These are phyloP conservation scores for Agrotis clavis DNA, from an alignment of 2,888 invertebrate genomes.

Conservation along the genomic window DNA sequence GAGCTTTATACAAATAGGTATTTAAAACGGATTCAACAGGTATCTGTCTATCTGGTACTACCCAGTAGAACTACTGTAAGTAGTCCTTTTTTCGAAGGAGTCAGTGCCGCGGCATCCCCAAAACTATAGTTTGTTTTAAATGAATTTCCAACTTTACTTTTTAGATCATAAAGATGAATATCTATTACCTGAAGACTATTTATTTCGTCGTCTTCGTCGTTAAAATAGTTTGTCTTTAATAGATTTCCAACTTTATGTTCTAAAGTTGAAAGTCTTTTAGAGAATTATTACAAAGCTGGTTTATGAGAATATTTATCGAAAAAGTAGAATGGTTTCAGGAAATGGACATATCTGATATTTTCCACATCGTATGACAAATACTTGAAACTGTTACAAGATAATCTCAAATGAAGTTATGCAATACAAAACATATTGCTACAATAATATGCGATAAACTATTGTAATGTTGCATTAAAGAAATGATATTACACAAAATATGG, in stretches of 20 bases:
- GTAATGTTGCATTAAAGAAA: slow-evolving; percentile 19
- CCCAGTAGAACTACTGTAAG: too few relatives aligned
- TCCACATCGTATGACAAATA: not conserved
- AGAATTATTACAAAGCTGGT: too few relatives aligned
- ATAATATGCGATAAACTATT: slow-evolving; percentile 13
- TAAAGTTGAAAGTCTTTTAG: too few relatives aligned
- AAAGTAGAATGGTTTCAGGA: not conserved
- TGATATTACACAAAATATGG: slow-evolving; percentile 3
- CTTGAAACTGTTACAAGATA: not conserved
- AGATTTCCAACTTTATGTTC: too few relatives aligned
- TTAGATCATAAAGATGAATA: too few relatives aligned
- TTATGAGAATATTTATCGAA: not conserved
- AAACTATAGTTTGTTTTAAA: too few relatives aligned
- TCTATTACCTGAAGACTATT: too few relatives aligned
- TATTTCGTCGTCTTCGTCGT: too few relatives aligned
- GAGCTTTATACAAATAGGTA: not conserved
- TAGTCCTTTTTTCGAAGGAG: too few relatives aligned
- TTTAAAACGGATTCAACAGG: not conserved
- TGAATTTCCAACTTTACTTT: too few relatives aligned
- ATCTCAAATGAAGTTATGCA: slow-evolving; percentile 16
- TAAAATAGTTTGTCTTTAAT: too few relatives aligned
- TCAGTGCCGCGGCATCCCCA: too few relatives aligned
- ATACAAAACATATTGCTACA: slow-evolving; percentile 43
- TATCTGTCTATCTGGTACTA: not conserved
- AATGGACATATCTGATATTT: not conserved